A percentile compares a stretch with the other conserved stretches of the same genome.
Conservation (phyloP, 2,888 invertebrate species). For the Unio pictorum region DNA sequence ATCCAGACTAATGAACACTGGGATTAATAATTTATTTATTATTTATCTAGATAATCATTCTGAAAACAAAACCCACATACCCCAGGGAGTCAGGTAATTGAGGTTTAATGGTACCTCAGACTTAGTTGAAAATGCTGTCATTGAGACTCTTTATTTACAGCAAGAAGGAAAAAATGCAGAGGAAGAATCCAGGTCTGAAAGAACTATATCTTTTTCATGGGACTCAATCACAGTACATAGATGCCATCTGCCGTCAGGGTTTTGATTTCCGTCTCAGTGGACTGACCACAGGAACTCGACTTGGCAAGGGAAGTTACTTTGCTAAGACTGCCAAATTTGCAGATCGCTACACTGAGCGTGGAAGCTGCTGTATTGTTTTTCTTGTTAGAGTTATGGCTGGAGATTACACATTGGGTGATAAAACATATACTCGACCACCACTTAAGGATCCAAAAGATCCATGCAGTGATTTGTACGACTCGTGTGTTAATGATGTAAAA, state of each 20-base stretch:
- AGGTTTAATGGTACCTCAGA: not conserved
- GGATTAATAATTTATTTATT: too few species aligned
- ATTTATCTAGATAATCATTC: too few species aligned
- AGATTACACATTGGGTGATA: slow-evolving; percentile 43
- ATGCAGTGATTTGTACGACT: slow-evolving; percentile 54
- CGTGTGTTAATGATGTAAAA: slow-evolving; percentile 52
- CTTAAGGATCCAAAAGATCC: slow-evolving; percentile 40
- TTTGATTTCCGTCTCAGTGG: slow-evolving; percentile 61
- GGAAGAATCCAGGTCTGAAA: slow-evolving; percentile 19
- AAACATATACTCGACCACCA: slow-evolving; percentile 54
- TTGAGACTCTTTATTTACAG: slow-evolving; percentile 25
- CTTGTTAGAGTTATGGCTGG: slow-evolving; percentile 60
- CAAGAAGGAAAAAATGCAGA: slow-evolving; percentile 44
- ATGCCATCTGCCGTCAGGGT: slow-evolving; percentile 55
- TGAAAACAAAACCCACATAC: too few species aligned
- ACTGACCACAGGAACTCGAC: slow-evolving; percentile 33
- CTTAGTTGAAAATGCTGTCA: not conserved
- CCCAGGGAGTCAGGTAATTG: too few species aligned
- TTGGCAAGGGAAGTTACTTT: slow-evolving; percentile 63
- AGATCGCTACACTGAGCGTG: slow-evolving; percentile 32
- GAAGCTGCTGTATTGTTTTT: slow-evolving; percentile 40
- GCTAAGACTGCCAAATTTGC: slow-evolving; percentile 46
- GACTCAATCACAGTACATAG: slow-evolving; percentile 35
- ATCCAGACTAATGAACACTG: too few species aligned
- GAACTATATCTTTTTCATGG: slow-evolving; percentile 56